These are phyloP conservation scores for Sebastes miniatus DNA, from an alignment of 2,797 vertebrate species.

Conservation along the genomic window DNA sequence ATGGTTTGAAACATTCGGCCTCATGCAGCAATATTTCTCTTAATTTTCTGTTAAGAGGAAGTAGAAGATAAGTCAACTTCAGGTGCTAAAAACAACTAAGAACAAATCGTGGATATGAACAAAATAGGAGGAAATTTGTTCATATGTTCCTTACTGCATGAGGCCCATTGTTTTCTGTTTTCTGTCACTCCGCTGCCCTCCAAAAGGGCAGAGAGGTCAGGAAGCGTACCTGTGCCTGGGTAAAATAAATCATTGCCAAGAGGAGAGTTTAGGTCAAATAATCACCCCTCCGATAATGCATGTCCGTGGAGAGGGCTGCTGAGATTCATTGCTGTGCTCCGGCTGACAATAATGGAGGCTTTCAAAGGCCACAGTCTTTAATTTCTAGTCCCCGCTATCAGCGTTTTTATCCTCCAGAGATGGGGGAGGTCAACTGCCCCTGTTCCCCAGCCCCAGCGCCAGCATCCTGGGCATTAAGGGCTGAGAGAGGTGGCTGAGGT, in stretches of 20 bases:
- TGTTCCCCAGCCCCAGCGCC: constrained; percentile 65
- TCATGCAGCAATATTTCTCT: no score
- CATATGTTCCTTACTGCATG: background rate
- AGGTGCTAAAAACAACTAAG: no score
- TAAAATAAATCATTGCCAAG: constrained; percentile 73
- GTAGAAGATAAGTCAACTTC: no score
- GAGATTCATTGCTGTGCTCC: constrained; percentile 75
- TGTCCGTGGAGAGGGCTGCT: constrained; percentile 56
- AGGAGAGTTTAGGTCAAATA: constrained; percentile 79
- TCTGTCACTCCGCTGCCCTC: constrained; percentile 39
- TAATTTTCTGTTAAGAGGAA: no score
- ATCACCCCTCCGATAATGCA: constrained; percentile 77
- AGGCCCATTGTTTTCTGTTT: background rate
- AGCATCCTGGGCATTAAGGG: constrained; percentile 70
- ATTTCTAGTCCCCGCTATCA: constrained; percentile 78
- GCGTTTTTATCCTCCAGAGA: constrained; percentile 76
- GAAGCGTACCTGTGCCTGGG: constrained; percentile 52
- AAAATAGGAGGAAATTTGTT: no score
- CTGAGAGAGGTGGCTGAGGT: constrained; percentile 73
- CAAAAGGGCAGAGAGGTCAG: constrained; percentile 51
- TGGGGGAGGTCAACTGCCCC: constrained; percentile 71
- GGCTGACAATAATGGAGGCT: constrained; percentile 79
- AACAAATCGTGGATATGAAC: no score
- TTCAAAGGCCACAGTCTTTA: constrained; percentile 81
- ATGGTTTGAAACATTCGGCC: background rate